Evolutionary conservation across 2,797 vertebrate species (phyloP), one percentile per base, ranked within the genome.

Genomic region (Notolabrus celidotus): DNA sequence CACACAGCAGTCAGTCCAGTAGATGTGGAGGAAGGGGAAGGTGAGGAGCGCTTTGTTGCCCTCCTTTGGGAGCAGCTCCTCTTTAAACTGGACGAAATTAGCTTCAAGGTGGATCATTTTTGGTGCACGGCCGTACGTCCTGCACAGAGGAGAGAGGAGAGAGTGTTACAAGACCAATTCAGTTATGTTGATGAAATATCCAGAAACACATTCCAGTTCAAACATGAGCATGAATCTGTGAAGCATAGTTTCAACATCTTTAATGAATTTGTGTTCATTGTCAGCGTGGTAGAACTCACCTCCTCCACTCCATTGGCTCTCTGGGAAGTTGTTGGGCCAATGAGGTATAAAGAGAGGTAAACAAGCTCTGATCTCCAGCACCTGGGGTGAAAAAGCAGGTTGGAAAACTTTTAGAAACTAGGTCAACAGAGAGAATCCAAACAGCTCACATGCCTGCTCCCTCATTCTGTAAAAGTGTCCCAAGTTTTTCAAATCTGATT

Each of bases 31-130:
- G 82, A 99, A 99, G n/a, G 98, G 98, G 89, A 99, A 99, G 23
- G 98, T 99, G 73, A 99, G 94, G 43, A 99, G 95, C 4, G 98
- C 97, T 80, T 96, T 98, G 93, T 98, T 98, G 34, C 97, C 97
- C 39, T 99, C 97, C 89, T 97, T 99, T 27, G 97, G 97, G 67
- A 99, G 93, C 10, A 99, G 94, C 53, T 99, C 97, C 91, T 99
- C 98, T 91, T 99, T 99, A 89, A 98, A 99, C 83, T 98, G 97
- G 76, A 99, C 97, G 75, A 99, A 99, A 89, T 97, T 99, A 64
- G 98, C 98, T 86, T 99, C 98, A 36, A 99, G 94, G 86, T 99
- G 97, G 89, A 99, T 99, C 97, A 99, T 99, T 93, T 99, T 99
- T 0, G 97, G 97, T 68, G 97, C 96, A 9, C 98, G 97, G 64